Percentiles rank a stretch among this genome's conserved stretches.
phyloP scores from a whole-genome alignment of 2,888 invertebrate species.

The Meteorus colon region DNA sequence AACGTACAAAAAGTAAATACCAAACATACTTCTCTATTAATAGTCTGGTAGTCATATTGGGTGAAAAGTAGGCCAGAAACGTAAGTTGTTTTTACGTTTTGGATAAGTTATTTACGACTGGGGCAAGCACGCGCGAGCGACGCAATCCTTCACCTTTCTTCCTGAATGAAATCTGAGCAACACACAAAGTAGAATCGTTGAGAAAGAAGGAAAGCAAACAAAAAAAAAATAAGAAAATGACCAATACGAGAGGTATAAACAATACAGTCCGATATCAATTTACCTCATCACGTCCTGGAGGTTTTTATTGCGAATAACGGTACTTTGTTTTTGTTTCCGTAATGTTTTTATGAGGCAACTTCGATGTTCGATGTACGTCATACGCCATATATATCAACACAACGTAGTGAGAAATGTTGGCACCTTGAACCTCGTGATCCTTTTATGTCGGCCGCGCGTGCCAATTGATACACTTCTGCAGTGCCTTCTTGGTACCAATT shows the following conservation, averaged over 20 bases:
- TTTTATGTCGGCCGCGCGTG: slow-evolving; percentile 28
- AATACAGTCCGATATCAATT: slow-evolving; percentile 32
- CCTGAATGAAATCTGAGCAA: not conserved
- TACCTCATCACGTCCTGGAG: slow-evolving; percentile 41
- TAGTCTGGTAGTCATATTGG: not conserved
- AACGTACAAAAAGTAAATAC: not conserved
- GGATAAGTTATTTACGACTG: not conserved
- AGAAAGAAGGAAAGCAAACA: slow-evolving; percentile 47
- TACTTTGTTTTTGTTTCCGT: slow-evolving; percentile 63
- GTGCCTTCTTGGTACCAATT: not conserved
- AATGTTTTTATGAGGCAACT: slow-evolving; percentile 30
- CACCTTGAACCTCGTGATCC: slow-evolving; percentile 7
- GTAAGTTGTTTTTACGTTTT: not conserved
- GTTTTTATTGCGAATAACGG: slow-evolving; percentile 62
- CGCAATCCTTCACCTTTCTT: not conserved
- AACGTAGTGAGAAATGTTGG: not conserved
- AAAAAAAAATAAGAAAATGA: not conserved
- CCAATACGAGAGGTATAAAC: slow-evolving; percentile 49
- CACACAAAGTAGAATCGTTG: slow-evolving; percentile 46
- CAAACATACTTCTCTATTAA: not conserved
- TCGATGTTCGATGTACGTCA: not conserved
- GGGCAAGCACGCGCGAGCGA: not conserved
- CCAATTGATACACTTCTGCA: not conserved
- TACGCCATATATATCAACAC: not conserved
- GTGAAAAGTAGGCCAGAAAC: not conserved